These are phyloP conservation scores for Gymnobelideus leadbeateri DNA, from an alignment of 2,113 vertebrate species.

Conservation along the genomic window DNA sequence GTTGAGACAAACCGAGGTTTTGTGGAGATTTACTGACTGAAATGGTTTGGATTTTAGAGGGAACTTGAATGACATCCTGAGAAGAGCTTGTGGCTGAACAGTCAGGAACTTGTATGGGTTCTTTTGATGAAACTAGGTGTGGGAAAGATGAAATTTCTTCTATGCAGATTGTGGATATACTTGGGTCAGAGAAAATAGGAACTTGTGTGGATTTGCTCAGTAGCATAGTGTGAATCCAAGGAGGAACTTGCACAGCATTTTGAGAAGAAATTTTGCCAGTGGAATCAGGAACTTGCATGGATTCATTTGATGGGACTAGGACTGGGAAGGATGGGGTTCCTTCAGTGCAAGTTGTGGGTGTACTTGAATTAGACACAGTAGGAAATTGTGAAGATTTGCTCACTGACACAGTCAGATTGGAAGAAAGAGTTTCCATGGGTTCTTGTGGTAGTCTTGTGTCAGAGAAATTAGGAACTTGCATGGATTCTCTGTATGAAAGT, in stretches of 20 bases:
- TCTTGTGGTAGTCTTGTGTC: not conserved
- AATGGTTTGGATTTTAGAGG: not conserved
- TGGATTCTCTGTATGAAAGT: not conserved
- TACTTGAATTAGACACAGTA: not conserved
- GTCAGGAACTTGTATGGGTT: not conserved
- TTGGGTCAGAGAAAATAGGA: not conserved
- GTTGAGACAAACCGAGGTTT: too few relatives aligned
- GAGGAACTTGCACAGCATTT: not conserved
- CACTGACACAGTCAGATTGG: fast-evolving
- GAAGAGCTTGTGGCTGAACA: too few relatives aligned
- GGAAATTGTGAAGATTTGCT: not conserved
- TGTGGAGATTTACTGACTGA: too few relatives aligned
- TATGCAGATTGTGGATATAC: not conserved
- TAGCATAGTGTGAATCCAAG: not conserved
- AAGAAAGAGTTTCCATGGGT: not conserved
- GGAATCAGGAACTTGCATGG: not conserved
- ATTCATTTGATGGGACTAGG: not conserved
- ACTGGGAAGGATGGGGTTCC: not conserved
- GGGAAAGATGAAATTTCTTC: not conserved
- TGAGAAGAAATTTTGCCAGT: not conserved
- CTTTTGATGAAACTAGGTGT: not conserved
- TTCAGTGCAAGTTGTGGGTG: not conserved
- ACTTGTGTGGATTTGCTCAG: not conserved
- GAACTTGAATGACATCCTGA: not conserved
- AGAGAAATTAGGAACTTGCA: not conserved